These are phyloP conservation scores for Centropus bengalensis DNA, from an alignment of 2,113 vertebrate genomes.

Conservation along the genomic window DNA sequence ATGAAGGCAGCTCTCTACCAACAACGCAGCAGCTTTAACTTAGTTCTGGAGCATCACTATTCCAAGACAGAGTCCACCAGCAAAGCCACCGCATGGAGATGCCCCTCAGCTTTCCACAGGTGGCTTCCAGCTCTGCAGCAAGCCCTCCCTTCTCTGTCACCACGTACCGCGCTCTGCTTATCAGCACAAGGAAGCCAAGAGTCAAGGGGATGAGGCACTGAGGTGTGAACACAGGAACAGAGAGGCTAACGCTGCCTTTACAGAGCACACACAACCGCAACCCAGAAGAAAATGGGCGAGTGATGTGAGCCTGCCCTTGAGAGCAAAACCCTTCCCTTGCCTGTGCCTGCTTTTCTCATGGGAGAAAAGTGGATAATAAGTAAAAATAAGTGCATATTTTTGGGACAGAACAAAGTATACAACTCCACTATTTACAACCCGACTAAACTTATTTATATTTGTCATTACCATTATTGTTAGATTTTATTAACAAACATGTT, in stretches of 20 bases:
- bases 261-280: not conserved
- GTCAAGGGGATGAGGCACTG: not conserved
- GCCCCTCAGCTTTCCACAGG: not conserved
- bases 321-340: not conserved
- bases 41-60: not conserved
- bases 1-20: not conserved
- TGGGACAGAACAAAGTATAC: not conserved
- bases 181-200: not conserved
- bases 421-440: not conserved
- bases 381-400: not conserved
- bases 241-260: not conserved
- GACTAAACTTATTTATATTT: not conserved
- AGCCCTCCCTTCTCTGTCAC: not conserved
- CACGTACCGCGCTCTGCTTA: not conserved
- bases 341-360: not conserved
- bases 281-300: not conserved
- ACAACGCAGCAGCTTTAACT: not conserved
- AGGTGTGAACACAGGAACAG: not conserved
- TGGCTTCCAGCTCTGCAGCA: not conserved
- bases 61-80: not conserved
- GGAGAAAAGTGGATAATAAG: not conserved
- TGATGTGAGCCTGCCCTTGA: not conserved
- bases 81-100: fast-evolving
- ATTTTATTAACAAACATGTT: not conserved
- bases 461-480: not conserved